Base-by-base conservation (phyloP, 2,888 invertebrate genomes). In the Acrobasis repandana region DNA sequence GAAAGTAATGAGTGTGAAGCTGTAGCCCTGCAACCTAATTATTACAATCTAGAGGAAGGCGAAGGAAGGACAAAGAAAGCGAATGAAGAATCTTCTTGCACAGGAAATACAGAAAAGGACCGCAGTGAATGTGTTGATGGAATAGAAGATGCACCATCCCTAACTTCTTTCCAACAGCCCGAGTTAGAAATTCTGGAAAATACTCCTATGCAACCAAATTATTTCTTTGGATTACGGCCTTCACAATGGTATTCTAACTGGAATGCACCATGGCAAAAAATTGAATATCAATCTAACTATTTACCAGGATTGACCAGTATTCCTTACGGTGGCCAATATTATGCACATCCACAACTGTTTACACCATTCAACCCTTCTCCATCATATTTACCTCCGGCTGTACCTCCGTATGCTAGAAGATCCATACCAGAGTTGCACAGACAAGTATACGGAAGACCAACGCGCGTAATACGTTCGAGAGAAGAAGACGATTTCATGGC, bases 401-500 rank as follows among this genome's bases (percentile, higher is more conserved):
- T 69, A 11, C 64, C 75, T 0, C 74, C 75, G 6, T 68, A 72
- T 50, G 34, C 49, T 10, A 48, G 48, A 9, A 28, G 36, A 16
- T 18, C 36, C 9, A 38, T 54, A 2, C 54, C 38, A 18, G 54
- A 54, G 14, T 54, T 54, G 16, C 54, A 54, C 54, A 58, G 18
- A 14, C 18, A 48, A 6, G 65, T 63, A 1, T 63, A 68, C 18
- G 65, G 70, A 9, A 66, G 71, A 14, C 71, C 69, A 28, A 62
- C 69, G 11, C 70, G 77, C 61, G 63, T 72, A 9, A 69, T 70
- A n/a, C 72, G 78, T 28, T 71, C 72, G 3, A 73, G 67, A 38
- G 74, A 77, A 9, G 77, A 81, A 6, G 83, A 86, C 46, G 82
- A 85, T 36, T 75, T 79, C 9, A 61, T 85, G 64, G 75, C 79